These are phyloP conservation scores for Dexiosoma caninum DNA, from an alignment of 2,888 invertebrate genomes.

Conservation along the genomic window DNA sequence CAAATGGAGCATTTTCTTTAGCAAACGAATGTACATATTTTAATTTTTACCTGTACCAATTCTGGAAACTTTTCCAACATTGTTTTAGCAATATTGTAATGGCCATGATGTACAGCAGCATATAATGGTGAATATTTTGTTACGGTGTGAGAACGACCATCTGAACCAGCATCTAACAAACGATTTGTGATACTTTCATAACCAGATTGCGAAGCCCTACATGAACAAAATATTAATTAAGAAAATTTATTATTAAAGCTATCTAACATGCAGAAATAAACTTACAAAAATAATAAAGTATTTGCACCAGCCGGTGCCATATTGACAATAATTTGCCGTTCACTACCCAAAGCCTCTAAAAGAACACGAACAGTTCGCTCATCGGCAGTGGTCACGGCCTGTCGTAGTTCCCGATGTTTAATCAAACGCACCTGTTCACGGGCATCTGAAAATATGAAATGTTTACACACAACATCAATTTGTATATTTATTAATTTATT, in stretches of 20 bases:
- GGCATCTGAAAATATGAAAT: constrained; percentile 72
- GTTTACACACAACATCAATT: background rate
- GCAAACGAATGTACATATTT: background rate
- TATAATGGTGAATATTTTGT: constrained; percentile 96
- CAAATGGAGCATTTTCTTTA: too few species aligned
- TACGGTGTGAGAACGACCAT: constrained; percentile 92
- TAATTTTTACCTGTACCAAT: constrained; percentile 82
- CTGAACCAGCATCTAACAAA: constrained; percentile 89
- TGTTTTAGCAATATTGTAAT: constrained; percentile 85
- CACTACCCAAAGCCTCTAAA: constrained; percentile 82
- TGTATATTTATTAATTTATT: constrained; percentile 1
- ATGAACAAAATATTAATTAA: background rate
- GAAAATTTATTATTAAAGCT: background rate
- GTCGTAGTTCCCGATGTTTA: constrained; percentile 86
- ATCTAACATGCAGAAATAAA: constrained; percentile 62
- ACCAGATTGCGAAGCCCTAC: constrained; percentile 91
- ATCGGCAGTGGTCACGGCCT: constrained; percentile 87
- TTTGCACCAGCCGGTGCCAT: constrained; percentile 92
- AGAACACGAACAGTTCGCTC: constrained; percentile 82
- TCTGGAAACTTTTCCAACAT: constrained; percentile 90
- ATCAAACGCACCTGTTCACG: constrained; percentile 85
- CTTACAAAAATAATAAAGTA: constrained; percentile 91
- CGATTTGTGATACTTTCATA: constrained; percentile 86
- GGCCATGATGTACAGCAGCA: constrained; percentile 92
- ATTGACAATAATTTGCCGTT: constrained; percentile 88